Evolutionary conservation across 2,888 invertebrate genomes (phyloP).

Genomic region (Cephus pulcher): DNA sequence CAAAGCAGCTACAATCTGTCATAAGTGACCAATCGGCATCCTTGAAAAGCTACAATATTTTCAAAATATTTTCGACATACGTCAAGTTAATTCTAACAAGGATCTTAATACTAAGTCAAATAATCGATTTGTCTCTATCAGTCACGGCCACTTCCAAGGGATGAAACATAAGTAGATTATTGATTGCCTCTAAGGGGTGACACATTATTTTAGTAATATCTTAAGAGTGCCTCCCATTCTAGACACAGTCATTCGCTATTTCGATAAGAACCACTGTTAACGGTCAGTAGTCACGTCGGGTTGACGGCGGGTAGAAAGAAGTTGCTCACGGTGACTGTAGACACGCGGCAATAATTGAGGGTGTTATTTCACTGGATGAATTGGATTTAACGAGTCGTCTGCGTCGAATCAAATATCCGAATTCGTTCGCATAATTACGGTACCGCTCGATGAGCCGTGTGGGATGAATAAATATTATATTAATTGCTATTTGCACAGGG

Average conservation of each 20-base stretch:
- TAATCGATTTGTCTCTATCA: too few species aligned
- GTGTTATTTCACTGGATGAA: constrained; percentile 41
- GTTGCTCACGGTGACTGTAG: background rate
- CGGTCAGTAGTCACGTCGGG: background rate
- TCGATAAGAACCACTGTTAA: background rate
- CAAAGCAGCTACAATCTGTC: too few species aligned
- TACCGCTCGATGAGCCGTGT: background rate
- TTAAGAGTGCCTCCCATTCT: background rate
- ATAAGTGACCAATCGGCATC: too few species aligned
- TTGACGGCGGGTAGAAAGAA: background rate
- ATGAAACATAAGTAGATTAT: too few species aligned
- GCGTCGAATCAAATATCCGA: constrained; percentile 2
- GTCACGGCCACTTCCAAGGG: too few species aligned
- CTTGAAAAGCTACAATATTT: too few species aligned
- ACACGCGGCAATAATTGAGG: constrained; percentile 35
- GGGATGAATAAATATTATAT: constrained; percentile 2
- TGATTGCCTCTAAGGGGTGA: too few species aligned
- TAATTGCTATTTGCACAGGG: background rate
- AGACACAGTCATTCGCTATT: background rate
- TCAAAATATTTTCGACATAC: too few species aligned
- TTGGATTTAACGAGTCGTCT: constrained; percentile 42
- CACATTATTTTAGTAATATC: background rate
- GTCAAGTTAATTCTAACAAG: too few species aligned
- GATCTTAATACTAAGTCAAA: too few species aligned
- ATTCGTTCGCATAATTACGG: constrained; percentile 6